These are phyloP conservation scores for Dendroctonus ponderosae DNA, from an alignment of 1,140 invertebrate genomes.

Conservation along the genomic window DNA sequence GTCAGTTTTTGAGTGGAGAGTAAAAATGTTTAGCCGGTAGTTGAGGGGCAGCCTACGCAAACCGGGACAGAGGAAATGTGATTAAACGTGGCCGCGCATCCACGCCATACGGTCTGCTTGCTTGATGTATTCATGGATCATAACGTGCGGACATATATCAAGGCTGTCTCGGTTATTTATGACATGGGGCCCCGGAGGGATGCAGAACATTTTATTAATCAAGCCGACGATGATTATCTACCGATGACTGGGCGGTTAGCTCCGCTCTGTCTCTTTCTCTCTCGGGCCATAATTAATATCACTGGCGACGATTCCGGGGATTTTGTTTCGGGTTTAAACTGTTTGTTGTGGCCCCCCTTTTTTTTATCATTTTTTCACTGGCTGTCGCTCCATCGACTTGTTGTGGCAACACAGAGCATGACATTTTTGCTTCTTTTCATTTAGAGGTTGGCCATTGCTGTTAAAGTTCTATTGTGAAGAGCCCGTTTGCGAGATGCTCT, in stretches of 20 bases:
- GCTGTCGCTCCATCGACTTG: too few species aligned
- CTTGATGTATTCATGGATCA: conserved; percentile 45
- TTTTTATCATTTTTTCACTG: too few species aligned
- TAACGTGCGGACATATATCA: conserved; percentile 45
- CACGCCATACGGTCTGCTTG: conserved; percentile 34
- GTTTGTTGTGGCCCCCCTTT: too few species aligned
- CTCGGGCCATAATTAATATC: conserved; percentile 30
- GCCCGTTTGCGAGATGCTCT: too few species aligned
- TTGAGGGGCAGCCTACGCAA: neutral
- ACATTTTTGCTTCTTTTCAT: too few species aligned
- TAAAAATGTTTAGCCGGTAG: too few species aligned
- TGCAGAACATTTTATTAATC: conserved; percentile 42
- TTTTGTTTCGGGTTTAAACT: too few species aligned
- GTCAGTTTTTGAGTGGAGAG: too few species aligned
- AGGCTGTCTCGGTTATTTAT: conserved; percentile 45
- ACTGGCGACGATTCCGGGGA: conserved; percentile 21
- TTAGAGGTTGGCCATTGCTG: too few species aligned
- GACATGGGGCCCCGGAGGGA: conserved; percentile 33
- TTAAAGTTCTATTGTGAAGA: too few species aligned
- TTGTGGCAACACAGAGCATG: too few species aligned
- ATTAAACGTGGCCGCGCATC: conserved; percentile 30
- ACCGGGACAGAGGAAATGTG: conserved; percentile 19
- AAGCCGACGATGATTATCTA: conserved; percentile 38
- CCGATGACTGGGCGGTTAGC: conserved; percentile 36
- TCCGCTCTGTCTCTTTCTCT: conserved; percentile 12